phyloP scores from a whole-genome alignment of 2,797 vertebrate genomes.

The Cuculus canorus region DNA sequence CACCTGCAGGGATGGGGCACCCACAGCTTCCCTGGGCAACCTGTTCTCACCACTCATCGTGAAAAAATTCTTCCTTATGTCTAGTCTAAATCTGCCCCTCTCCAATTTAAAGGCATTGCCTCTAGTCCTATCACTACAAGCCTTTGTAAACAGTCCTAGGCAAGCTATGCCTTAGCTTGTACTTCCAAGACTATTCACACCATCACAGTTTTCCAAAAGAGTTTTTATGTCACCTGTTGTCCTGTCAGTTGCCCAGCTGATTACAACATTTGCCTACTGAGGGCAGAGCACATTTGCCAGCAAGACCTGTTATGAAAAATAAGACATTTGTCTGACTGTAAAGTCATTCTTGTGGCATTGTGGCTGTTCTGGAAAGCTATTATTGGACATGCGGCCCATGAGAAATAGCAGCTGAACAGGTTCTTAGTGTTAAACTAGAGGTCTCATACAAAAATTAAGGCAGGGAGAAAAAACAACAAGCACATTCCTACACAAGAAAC shows the following conservation, averaged over 20 bases:
- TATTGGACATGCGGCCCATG: neutral
- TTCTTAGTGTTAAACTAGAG: neutral
- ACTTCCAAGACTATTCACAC: neutral
- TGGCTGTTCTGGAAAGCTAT: neutral
- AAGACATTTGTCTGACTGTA: neutral
- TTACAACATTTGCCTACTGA: neutral
- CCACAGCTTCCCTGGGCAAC: no score
- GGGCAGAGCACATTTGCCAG: neutral
- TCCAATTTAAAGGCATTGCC: no score
- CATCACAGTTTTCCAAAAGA: neutral
- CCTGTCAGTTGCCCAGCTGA: neutral
- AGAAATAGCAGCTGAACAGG: neutral
- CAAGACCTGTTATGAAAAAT: neutral
- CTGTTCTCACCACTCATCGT: no score
- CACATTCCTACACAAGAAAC: neutral
- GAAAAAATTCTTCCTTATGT: no score
- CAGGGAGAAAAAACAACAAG: neutral
- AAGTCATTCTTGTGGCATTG: neutral
- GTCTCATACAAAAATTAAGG: neutral
- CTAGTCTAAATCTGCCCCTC: no score
- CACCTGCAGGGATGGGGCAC: no score
- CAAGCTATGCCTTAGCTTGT: neutral
- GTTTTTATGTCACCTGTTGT: neutral
- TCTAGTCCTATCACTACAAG: no score
- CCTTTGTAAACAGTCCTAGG: neutral